Base-by-base conservation (phyloP, 2,888 invertebrate species). In the Lissonota sp. region DNA sequence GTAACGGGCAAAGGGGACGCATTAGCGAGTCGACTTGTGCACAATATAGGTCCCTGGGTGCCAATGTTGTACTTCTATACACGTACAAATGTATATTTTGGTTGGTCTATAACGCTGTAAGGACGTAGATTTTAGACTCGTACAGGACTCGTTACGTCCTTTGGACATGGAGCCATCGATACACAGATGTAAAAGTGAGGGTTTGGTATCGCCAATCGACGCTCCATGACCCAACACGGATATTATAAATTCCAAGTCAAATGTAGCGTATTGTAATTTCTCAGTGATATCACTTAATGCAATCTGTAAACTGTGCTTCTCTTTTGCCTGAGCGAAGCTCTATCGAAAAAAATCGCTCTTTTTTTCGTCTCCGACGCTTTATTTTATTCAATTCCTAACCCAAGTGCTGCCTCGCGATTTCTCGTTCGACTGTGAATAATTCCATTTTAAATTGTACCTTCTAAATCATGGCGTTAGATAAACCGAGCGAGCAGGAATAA, bases 191-290 rank as follows among this genome's bases (percentile, higher is more conserved):
- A 58, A 57, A 49, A 55, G 66, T 14, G n/a, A 57, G 37, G 51
- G 10, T 62, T 58, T 89, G 87, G 86, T 86, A 82, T 86, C 82
- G 79, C 84, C 86, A 83, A 86, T 87, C 84, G 84, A 79, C 77
- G 63, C 71, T 73, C 53, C 69, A 74, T 53, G 64, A 49, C 72
- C 74, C 79, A 69, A 69, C 72, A 39, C 40, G 86, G 86, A 88
- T 89, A 92, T 92, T 92, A 91, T 92, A 92, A 92, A 92, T 92
- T 91, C 88, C 89, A 81, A 89, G 88, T 89, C 91, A 92, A 92
- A 92, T 91, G 91, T 91, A 92, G 90, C 91, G 92, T 90, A 88
- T 88, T 91, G 88, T 90, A 90, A 90, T 90, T 91, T 87, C 86
- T 84, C 80, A 81, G 85, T 82, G 90, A 88, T 91, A 91, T 91